Evolutionary conservation across 2,888 invertebrate genomes (phyloP), one percentile per base, ranked within the genome.

Genomic region (Nebria brevicollis): DNA sequence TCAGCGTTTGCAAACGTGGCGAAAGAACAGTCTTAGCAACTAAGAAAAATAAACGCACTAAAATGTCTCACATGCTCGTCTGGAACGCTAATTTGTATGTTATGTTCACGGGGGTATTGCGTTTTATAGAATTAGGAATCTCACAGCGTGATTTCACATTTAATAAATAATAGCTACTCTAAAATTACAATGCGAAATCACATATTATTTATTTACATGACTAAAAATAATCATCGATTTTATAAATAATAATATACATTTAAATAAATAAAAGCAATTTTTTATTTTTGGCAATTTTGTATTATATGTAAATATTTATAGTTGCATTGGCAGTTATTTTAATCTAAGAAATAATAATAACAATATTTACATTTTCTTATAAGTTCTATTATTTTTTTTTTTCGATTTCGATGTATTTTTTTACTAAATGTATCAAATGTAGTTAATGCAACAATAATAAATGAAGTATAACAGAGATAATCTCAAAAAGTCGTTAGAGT

Each of bases 31-130:
- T 70, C 70, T 26, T 25, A 70, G 13, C 70, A 70, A 25, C 34
- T 13, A 13, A 70, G 34, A 70, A 54, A 54, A 54, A 54, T 1
- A 54, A 8, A 54, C 54, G 11, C 25, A 26, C 70, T 70, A 70
- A 80, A 75, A 72, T 80, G 75, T 80, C 75, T 80, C 80, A 80
- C 80, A 80, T 70, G 80, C 72, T 80, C 80, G 80, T 80, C 80
- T 80, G 80, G 80, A 64, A 68, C 64, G 75, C 80, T 80, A 80
- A 80, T 80, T 80, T 80, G 75, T 75, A 80, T 75, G 80, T 72
- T 75, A 75, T 75, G 70, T 68, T 78, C 73, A 65, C 15, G 66
- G 74, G 70, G 77, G 65, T 72, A 42, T 66, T 70, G 70, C 70
- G 26, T 70, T 25, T 20, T 70, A 34, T 25, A 70, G 25, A 70